Evolutionary conservation across 2,888 invertebrate genomes (phyloP).

Genomic region (Cephus pygmeus): DNA sequence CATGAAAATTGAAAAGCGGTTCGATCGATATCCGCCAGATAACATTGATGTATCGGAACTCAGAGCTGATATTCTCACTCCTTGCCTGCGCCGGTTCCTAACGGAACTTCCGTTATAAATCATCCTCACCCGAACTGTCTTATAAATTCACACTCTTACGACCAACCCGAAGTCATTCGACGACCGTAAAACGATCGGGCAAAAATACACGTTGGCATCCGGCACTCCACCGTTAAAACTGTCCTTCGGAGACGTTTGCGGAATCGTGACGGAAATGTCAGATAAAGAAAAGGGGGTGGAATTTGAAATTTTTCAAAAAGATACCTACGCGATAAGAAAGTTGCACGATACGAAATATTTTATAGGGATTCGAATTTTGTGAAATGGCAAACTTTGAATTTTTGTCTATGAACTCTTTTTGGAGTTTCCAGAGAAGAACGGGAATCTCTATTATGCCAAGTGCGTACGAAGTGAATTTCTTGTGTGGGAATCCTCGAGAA

Average conservation of each 20-base stretch:
- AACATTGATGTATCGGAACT: conserved; percentile 32
- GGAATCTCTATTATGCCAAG: background rate
- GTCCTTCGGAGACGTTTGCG: background rate
- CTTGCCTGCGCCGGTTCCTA: background rate
- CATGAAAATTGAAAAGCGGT: conserved; percentile 36
- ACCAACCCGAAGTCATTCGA: background rate
- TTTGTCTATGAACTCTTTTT: background rate
- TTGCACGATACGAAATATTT: background rate
- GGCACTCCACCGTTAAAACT: background rate
- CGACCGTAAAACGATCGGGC: background rate
- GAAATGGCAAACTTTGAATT: background rate
- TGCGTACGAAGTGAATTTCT: background rate
- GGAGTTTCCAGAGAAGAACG: background rate
- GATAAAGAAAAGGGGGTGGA: background rate
- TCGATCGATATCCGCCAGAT: conserved; percentile 6
- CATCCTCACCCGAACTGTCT: background rate
- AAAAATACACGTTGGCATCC: background rate
- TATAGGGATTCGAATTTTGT: background rate
- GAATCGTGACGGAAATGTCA: background rate
- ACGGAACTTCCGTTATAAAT: conserved; percentile 1
- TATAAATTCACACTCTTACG: background rate
- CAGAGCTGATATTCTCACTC: conserved; percentile 24
- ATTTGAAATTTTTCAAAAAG: background rate
- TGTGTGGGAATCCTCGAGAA: background rate
- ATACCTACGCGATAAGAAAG: background rate